Conservation (phyloP, 2,888 invertebrate genomes). For the Fragum whitleyi region DNA sequence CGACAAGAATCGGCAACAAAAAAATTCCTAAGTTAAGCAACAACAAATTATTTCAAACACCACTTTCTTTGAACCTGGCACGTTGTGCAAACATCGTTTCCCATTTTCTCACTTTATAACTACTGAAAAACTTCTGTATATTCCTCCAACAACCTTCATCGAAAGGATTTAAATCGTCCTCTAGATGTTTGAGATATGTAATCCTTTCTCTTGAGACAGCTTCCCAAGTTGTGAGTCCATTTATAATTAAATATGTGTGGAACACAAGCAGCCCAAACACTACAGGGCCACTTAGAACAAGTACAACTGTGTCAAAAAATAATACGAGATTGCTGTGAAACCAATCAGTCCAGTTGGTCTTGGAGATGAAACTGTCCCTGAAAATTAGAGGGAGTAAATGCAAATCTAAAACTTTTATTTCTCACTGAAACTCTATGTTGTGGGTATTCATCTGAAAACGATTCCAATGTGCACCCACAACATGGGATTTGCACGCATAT, state of each 20-base stretch:
- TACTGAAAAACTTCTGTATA: constrained; percentile 78
- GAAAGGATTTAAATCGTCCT: constrained; percentile 83
- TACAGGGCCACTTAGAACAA: constrained; percentile 78
- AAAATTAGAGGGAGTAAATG: no score
- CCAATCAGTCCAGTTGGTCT: constrained; percentile 78
- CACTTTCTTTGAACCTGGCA: constrained; percentile 59
- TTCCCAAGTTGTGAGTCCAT: constrained; percentile 85
- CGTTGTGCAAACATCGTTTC: constrained; percentile 77
- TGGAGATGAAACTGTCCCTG: constrained; percentile 77
- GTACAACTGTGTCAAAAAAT: constrained; percentile 78
- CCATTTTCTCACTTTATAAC: constrained; percentile 74
- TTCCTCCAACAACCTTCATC: constrained; percentile 83
- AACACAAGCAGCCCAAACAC: constrained; percentile 80
- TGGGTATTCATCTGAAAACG: no score
- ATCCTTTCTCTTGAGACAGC: constrained; percentile 83
- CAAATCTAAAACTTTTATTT: background rate
- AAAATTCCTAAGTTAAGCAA: no score
- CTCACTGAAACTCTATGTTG: no score
- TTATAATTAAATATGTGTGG: constrained; percentile 83
- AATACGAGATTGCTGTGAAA: constrained; percentile 78
- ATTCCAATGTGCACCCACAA: no score
- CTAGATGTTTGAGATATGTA: constrained; percentile 83
- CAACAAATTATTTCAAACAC: constrained; percentile 15
- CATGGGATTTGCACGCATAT: no score
- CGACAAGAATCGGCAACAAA: no score